Conservation (phyloP, 2,797 vertebrate species). For the Odontamblyopus lacepedii region DNA sequence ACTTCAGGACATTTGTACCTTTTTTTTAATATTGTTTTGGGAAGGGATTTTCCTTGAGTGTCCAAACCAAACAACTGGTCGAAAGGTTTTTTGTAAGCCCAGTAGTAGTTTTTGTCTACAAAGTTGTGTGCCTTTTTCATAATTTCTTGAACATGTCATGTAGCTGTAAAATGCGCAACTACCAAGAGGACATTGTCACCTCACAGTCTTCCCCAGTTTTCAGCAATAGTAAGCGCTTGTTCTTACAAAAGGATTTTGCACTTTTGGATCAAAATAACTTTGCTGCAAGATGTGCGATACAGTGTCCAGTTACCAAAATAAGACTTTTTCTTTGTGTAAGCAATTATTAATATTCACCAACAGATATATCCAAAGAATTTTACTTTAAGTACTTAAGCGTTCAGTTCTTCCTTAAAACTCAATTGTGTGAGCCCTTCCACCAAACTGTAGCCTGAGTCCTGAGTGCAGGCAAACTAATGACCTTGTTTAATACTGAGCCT, state of each 20-base stretch:
- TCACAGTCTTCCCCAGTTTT: constrained; percentile 85
- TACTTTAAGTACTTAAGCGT: constrained; percentile 58
- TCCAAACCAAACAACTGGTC: constrained; percentile 71
- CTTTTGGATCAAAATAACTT: constrained; percentile 42
- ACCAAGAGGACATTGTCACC: constrained; percentile 63
- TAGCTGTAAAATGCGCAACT: constrained; percentile 63
- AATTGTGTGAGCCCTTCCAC: not conserved
- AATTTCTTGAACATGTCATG: constrained; percentile 78
- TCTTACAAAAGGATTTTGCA: constrained; percentile 69
- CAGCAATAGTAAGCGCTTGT: constrained; percentile 67
- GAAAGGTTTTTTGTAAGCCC: constrained; percentile 69
- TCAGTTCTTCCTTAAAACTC: constrained; percentile 48
- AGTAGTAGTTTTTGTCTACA: constrained; percentile 78
- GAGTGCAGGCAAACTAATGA: constrained; percentile 10
- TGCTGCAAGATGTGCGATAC: constrained; percentile 10
- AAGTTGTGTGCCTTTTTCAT: constrained; percentile 90
- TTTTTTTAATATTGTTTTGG: constrained; percentile 39
- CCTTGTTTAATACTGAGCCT: constrained; percentile 9
- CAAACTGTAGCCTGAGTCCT: not conserved
- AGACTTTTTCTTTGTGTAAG: constrained; percentile 22
- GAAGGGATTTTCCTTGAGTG: constrained; percentile 35
- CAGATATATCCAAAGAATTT: constrained; percentile 60
- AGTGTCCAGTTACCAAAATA: constrained; percentile 34
- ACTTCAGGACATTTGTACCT: constrained; percentile 62
- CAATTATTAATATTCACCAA: constrained; percentile 37